A percentile compares a stretch with the other conserved stretches of the same genome.
Evolutionary conservation across 2,113 vertebrate species (phyloP).

Genomic region (Tenebrosternarchus preto): DNA sequence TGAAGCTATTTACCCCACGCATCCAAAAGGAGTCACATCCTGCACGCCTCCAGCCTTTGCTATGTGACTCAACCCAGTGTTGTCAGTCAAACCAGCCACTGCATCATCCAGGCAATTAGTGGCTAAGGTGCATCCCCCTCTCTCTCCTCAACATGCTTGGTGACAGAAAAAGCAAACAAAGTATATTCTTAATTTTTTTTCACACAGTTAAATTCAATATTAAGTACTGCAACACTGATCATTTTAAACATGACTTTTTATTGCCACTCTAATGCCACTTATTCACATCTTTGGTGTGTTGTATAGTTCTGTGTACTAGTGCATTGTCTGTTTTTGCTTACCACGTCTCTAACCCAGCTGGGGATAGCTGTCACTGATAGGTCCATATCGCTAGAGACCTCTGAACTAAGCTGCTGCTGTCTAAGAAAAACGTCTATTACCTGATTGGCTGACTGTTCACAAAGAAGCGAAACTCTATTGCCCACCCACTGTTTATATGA

Average conservation of each 20-base stretch:
- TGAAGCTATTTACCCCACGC: constrained; percentile 12
- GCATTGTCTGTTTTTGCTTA: not conserved
- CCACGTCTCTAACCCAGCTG: no score
- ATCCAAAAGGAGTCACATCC: not conserved
- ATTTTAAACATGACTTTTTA: not conserved
- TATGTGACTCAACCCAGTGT: not conserved
- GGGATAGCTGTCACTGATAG: not conserved
- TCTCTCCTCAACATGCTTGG: not conserved
- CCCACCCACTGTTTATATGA: constrained; percentile 73
- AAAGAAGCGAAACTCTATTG: constrained; percentile 37
- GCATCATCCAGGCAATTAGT: constrained; percentile 18
- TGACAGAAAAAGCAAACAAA: no score
- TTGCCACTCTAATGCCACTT: not conserved
- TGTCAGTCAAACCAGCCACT: not conserved
- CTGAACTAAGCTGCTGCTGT: not conserved
- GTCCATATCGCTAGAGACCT: not conserved
- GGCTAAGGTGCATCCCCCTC: not conserved
- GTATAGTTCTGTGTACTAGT: not conserved
- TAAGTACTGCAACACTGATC: not conserved
- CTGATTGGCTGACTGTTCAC: constrained; percentile 69
- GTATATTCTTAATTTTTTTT: not conserved
- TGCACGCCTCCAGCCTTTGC: not conserved
- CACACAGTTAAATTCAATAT: no score
- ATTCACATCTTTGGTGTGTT: not conserved
- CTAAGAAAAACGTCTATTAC: constrained; percentile 37